Conservation (phyloP, 2,888 invertebrate genomes). For the Cephonodes hylas region DNA sequence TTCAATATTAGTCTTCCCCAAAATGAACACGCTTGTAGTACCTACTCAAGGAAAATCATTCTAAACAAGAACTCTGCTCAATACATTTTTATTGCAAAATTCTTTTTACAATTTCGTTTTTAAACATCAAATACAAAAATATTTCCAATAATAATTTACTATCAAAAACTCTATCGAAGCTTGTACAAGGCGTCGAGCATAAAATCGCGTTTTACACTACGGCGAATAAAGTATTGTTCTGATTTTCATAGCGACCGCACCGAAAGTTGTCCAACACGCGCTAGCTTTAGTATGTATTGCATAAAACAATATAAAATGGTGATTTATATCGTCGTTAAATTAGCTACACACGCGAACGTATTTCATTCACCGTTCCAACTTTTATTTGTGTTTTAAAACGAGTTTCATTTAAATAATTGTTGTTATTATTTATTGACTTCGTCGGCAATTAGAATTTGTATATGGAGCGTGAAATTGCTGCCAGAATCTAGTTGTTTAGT, state of each 20-base stretch:
- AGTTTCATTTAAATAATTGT: constrained; percentile 28
- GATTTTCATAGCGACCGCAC: background rate
- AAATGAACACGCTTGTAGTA: no score
- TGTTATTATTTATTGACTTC: constrained; percentile 28
- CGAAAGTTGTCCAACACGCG: constrained; percentile 8
- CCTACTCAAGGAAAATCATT: no score
- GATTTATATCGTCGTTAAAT: constrained; percentile 26
- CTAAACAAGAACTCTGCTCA: no score
- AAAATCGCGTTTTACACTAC: background rate
- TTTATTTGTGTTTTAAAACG: constrained; percentile 22
- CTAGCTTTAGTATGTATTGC: constrained; percentile 5
- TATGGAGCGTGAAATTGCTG: background rate
- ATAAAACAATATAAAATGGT: constrained; percentile 22
- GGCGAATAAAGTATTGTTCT: constrained; percentile 5
- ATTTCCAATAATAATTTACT: background rate
- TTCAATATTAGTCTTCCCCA: no score
- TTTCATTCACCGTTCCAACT: constrained; percentile 24
- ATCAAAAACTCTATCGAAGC: background rate
- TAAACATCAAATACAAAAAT: background rate
- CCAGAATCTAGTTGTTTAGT: background rate
- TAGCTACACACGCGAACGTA: constrained; percentile 20
- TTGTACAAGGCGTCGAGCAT: background rate
- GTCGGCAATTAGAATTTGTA: constrained; percentile 18
- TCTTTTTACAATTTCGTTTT: background rate
- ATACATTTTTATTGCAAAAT: background rate